phyloP scores from a whole-genome alignment of 2,888 invertebrate species.

The Xanthia togata region DNA sequence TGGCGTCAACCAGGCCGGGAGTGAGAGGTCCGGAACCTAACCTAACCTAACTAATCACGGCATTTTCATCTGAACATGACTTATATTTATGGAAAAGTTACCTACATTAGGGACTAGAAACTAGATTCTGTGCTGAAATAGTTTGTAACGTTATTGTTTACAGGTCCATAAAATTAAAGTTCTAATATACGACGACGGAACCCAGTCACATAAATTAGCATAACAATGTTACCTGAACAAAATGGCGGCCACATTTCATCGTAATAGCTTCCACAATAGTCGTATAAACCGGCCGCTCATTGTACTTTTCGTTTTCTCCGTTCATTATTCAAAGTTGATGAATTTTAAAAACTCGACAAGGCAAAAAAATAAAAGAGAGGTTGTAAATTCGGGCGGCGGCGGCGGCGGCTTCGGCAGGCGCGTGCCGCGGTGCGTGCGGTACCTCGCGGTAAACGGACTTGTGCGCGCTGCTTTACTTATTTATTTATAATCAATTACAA shows the following conservation, averaged over 20 bases:
- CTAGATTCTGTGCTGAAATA: background rate
- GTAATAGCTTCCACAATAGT: conserved; percentile 55
- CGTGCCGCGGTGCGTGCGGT: background rate
- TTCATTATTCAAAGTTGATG: conserved; percentile 60
- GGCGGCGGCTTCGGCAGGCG: background rate
- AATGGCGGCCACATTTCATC: conserved; percentile 49
- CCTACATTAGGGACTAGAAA: too few species aligned
- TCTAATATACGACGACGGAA: conserved; percentile 33
- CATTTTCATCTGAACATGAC: too few species aligned
- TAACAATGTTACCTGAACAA: conserved; percentile 58
- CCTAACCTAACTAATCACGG: too few species aligned
- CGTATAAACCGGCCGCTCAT: conserved; percentile 51
- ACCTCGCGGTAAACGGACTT: background rate
- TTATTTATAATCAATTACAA: too few species aligned
- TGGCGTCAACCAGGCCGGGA: too few species aligned
- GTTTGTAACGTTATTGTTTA: conserved; percentile 12
- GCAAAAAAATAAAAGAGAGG: conserved; percentile 48
- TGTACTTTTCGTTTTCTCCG: conserved; percentile 53
- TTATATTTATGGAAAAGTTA: too few species aligned
- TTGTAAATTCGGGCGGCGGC: conserved; percentile 41
- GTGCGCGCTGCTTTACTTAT: too few species aligned
- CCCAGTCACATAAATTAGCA: conserved; percentile 53
- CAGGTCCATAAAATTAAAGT: conserved; percentile 25
- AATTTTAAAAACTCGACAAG: conserved; percentile 60
- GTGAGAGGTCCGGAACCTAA: too few species aligned